Percentiles rank a stretch among this genome's conserved stretches.
phyloP scores from a whole-genome alignment of 2,888 invertebrate genomes.

The Chymomyza fuscimana region DNA sequence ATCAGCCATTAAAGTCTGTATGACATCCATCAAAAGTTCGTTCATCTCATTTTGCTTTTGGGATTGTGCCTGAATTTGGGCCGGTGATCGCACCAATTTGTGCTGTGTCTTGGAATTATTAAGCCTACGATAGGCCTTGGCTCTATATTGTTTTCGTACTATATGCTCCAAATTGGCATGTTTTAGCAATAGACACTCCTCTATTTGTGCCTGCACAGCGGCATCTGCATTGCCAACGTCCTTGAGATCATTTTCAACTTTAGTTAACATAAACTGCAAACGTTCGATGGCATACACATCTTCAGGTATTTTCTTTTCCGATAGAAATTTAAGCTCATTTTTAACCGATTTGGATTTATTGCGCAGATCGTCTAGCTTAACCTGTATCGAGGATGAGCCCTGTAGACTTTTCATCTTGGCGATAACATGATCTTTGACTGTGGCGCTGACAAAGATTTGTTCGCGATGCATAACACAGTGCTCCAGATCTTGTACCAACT shows the following conservation, averaged over 20 bases:
- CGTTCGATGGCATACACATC: slow-evolving; percentile 60
- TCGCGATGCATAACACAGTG: slow-evolving; percentile 84
- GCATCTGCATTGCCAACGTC: slow-evolving; percentile 64
- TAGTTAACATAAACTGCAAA: slow-evolving; percentile 57
- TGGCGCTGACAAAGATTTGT: slow-evolving; percentile 82
- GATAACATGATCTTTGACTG: slow-evolving; percentile 81
- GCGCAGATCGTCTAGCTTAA: slow-evolving; percentile 83
- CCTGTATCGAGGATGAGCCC: slow-evolving; percentile 81
- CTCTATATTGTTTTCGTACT: slow-evolving; percentile 55
- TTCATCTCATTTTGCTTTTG: slow-evolving; percentile 54
- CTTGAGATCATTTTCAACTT: slow-evolving; percentile 64
- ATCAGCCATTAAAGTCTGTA: slow-evolving; percentile 47
- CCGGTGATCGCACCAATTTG: slow-evolving; percentile 46
- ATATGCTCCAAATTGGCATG: slow-evolving; percentile 69
- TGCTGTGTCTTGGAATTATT: slow-evolving; percentile 38
- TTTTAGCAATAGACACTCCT: slow-evolving; percentile 77
- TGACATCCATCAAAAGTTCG: slow-evolving; percentile 44
- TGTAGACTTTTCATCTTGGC: slow-evolving; percentile 79
- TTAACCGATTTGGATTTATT: slow-evolving; percentile 82
- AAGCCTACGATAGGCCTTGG: slow-evolving; percentile 56
- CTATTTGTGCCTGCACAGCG: slow-evolving; percentile 76
- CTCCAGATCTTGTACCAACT: slow-evolving; percentile 83
- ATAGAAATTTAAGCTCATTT: slow-evolving; percentile 70
- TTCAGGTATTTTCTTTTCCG: slow-evolving; percentile 65
- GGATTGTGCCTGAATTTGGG: slow-evolving; percentile 34